Evolutionary conservation across 2,797 vertebrate genomes (phyloP).

Genomic region (Macroramphosus scolopax): DNA sequence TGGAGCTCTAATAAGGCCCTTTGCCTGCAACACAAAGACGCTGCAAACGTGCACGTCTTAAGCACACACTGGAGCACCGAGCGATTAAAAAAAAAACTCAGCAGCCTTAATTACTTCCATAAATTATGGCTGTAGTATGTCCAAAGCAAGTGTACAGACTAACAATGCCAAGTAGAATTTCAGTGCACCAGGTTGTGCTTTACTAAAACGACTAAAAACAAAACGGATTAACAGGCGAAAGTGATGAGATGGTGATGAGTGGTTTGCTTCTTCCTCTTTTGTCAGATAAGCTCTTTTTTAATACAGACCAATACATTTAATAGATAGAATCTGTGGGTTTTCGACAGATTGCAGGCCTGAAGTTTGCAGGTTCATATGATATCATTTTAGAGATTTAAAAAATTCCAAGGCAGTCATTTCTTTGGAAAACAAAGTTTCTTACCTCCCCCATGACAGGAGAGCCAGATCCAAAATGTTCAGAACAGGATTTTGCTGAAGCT

Average conservation of each 20-base stretch:
- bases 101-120: slow-evolving; percentile 68
- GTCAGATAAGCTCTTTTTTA: not conserved
- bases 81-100: slow-evolving; percentile 66
- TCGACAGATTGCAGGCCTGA: not conserved
- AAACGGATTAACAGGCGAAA: not conserved
- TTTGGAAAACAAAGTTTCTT: slow-evolving; percentile 48
- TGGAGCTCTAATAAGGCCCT: slow-evolving; percentile 74
- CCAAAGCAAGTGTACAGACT: slow-evolving; percentile 42
- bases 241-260: slow-evolving; percentile 10
- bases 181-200: slow-evolving; percentile 26
- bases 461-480: slow-evolving; percentile 12
- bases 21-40: slow-evolving; percentile 75
- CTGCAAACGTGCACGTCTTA: slow-evolving; percentile 70
- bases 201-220: slow-evolving; percentile 4
- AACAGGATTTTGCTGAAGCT: slow-evolving; percentile 19
- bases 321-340: too few relatives aligned
- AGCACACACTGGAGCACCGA: slow-evolving; percentile 67
- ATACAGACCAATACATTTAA: too few relatives aligned
- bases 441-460: slow-evolving; percentile 24
- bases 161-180: slow-evolving; percentile 44
- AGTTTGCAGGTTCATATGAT: slow-evolving; percentile 15
- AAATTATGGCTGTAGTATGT: slow-evolving; percentile 59
- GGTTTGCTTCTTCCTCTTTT: slow-evolving; percentile 3
- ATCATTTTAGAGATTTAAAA: slow-evolving; percentile 5
- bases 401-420: too few relatives aligned